A percentile compares a stretch with the other conserved stretches of the same genome.
Conservation (phyloP, 2,797 vertebrate species). For the Crossoptilon crossoptilon region DNA sequence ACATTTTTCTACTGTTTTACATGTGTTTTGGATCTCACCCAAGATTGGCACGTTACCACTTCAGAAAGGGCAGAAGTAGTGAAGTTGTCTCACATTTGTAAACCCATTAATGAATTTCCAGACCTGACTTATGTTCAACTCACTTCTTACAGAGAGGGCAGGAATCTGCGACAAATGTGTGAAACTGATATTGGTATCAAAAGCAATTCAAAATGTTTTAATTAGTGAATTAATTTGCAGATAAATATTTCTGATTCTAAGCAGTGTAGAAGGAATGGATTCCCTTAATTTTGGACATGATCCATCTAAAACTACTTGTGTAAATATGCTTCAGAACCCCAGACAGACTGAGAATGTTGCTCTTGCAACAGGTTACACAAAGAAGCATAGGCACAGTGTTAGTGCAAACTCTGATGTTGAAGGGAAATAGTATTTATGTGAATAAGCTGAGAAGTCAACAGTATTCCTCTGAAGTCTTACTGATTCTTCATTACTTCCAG, state of each 20-base stretch:
- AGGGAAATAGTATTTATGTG: background rate
- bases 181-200: background rate
- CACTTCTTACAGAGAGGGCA: background rate
- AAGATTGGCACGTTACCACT: background rate
- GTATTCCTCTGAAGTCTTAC: background rate
- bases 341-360: background rate
- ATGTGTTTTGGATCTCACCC: background rate
- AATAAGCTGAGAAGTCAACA: background rate
- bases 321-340: background rate
- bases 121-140: background rate
- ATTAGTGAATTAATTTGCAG: background rate
- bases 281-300: background rate
- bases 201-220: background rate
- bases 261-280: background rate
- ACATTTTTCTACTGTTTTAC: slow-evolving; percentile 10
- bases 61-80: background rate
- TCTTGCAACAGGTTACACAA: background rate
- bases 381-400: background rate
- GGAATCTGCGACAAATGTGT: background rate
- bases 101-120: slow-evolving; percentile 6
- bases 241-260: background rate
- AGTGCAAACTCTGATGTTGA: background rate
- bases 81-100: slow-evolving; percentile 28
- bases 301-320: background rate
- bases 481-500: background rate